These are phyloP conservation scores for Tangachromis dhanisi DNA, from an alignment of 2,113 vertebrate species.

Conservation along the genomic window DNA sequence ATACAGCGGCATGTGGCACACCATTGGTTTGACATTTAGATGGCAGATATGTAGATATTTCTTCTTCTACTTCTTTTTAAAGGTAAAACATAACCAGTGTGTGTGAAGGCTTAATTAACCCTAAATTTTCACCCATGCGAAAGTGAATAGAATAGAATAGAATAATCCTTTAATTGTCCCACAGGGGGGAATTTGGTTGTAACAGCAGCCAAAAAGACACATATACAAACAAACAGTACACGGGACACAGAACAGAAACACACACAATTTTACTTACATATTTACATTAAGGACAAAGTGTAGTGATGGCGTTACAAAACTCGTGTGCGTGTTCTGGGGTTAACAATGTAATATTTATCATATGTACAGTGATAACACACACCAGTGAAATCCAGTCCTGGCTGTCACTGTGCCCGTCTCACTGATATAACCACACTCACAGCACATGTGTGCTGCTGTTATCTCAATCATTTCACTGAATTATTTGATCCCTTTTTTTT, in stretches of 20 bases:
- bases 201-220: neutral
- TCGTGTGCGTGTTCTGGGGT: neutral
- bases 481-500: neutral
- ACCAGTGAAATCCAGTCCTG: neutral
- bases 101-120: neutral
- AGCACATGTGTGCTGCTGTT: neutral
- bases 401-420: neutral
- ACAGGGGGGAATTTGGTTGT: neutral
- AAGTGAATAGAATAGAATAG: neutral
- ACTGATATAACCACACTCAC: neutral
- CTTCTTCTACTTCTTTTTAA: neutral
- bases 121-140: neutral
- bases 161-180: neutral
- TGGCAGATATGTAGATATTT: neutral
- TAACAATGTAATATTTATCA: neutral
- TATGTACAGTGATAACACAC: neutral
- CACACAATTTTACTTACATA: neutral
- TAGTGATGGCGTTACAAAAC: neutral
- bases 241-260: rapidly evolving
- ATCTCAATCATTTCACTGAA: neutral
- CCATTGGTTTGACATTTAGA: neutral
- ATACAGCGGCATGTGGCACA: neutral
- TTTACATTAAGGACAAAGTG: neutral
- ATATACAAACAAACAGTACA: neutral
- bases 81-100: neutral